These are phyloP conservation scores for Amblyopsis rosae DNA, from an alignment of 2,113 vertebrate species.

Conservation along the genomic window DNA sequence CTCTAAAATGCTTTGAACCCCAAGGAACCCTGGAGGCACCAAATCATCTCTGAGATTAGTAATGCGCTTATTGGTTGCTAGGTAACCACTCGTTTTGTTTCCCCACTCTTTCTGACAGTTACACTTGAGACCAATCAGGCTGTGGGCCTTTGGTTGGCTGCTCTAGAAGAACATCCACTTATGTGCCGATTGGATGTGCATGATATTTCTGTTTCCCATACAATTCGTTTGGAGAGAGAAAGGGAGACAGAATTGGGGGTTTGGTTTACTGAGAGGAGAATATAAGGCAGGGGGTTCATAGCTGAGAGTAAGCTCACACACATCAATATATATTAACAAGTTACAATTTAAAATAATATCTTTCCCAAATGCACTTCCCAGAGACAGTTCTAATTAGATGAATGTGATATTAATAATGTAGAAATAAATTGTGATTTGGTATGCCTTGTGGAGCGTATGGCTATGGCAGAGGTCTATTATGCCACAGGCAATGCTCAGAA, in stretches of 20 bases:
- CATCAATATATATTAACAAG: too few relatives aligned
- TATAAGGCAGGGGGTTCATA: background rate
- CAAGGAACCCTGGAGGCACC: slow-evolving; percentile 16
- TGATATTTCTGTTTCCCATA: slow-evolving; percentile 53
- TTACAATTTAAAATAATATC: too few relatives aligned
- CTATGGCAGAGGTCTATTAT: slow-evolving; percentile 14
- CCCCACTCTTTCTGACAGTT: slow-evolving; percentile 29
- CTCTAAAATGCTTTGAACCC: slow-evolving; percentile 26
- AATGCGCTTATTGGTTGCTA: slow-evolving; percentile 63
- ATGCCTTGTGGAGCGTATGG: slow-evolving; percentile 17
- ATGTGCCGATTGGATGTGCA: slow-evolving; percentile 28
- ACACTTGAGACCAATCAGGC: slow-evolving; percentile 58
- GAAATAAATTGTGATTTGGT: slow-evolving; percentile 19
- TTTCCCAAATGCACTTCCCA: slow-evolving; percentile 4
- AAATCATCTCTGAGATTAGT: slow-evolving; percentile 37
- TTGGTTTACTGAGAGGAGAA: background rate
- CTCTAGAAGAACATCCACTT: slow-evolving; percentile 40
- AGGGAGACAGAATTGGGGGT: background rate
- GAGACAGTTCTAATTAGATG: slow-evolving; percentile 21
- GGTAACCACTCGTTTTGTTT: slow-evolving; percentile 51
- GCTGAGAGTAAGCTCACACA: too few relatives aligned
- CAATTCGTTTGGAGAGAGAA: slow-evolving; percentile 9
- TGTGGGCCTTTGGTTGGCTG: slow-evolving; percentile 39
- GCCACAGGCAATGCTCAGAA: slow-evolving; percentile 29
- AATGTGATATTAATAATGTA: slow-evolving; percentile 35